Percentiles rank a stretch among this genome's conserved stretches.
These are phyloP conservation scores for Andrena fulva DNA, from an alignment of 2,888 invertebrate species.

Conservation along the genomic window DNA sequence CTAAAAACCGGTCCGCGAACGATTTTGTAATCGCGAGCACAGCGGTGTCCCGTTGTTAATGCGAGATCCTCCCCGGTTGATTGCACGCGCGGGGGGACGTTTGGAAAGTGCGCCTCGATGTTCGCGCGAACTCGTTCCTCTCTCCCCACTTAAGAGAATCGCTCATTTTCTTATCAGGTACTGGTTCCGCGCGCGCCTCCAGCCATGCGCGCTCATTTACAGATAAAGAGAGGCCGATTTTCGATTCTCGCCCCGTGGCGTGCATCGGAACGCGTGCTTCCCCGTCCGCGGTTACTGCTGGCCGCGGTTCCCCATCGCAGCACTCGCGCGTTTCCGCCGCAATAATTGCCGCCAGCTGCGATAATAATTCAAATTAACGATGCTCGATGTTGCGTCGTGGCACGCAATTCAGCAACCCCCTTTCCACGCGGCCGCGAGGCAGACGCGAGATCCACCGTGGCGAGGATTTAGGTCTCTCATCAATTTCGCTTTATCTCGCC, in stretches of 20 bases:
- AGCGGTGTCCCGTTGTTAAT: slow-evolving; percentile 36
- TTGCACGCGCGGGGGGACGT: slow-evolving; percentile 50
- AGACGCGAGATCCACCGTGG: slow-evolving; percentile 23
- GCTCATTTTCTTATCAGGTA: slow-evolving; percentile 32
- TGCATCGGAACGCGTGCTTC: slow-evolving; percentile 43
- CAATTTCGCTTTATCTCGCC: slow-evolving; percentile 55
- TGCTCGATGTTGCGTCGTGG: slow-evolving; percentile 21
- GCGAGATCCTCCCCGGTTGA: slow-evolving; percentile 34
- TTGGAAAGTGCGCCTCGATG: slow-evolving; percentile 55
- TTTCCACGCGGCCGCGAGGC: slow-evolving; percentile 36
- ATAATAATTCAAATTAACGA: slow-evolving; percentile 59
- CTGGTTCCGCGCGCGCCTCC: slow-evolving; percentile 32
- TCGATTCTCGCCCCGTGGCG: slow-evolving; percentile 49
- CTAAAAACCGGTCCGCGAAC: slow-evolving; percentile 33
- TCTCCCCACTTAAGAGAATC: slow-evolving; percentile 8
- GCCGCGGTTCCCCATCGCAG: slow-evolving; percentile 35
- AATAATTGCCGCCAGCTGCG: slow-evolving; percentile 42
- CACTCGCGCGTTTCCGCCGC: slow-evolving; percentile 17
- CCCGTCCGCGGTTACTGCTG: not conserved
- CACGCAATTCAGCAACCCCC: slow-evolving; percentile 25
- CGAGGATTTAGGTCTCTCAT: slow-evolving; percentile 57
- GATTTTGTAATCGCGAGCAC: slow-evolving; percentile 25
- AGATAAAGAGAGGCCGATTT: slow-evolving; percentile 46
- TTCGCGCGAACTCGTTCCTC: slow-evolving; percentile 30
- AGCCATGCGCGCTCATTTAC: slow-evolving; percentile 42